Conservation (phyloP, 2,888 invertebrate genomes). For the Ennomos quercinarius region DNA sequence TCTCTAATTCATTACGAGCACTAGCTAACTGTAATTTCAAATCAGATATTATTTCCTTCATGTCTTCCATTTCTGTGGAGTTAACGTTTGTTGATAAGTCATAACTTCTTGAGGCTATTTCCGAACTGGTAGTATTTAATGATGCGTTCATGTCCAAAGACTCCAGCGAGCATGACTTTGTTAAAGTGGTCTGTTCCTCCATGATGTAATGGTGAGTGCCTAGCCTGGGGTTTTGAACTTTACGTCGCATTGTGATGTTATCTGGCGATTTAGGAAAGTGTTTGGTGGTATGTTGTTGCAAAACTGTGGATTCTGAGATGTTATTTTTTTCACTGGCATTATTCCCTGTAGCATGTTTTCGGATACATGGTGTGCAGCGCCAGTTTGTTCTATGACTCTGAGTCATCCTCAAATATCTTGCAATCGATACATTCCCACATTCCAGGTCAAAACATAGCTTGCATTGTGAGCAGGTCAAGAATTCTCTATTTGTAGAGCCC, state of each 20-base stretch:
- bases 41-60: constrained; percentile 1
- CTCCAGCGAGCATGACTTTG: constrained; percentile 1
- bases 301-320: too few species aligned
- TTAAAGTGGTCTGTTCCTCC: neutral
- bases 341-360: neutral
- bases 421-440: constrained; percentile 4
- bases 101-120: constrained; percentile 1
- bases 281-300: neutral
- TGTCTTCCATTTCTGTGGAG: neutral
- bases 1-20: constrained; percentile 1
- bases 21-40: constrained; percentile 1
- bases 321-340: too few species aligned
- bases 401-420: constrained; percentile 3
- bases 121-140: constrained; percentile 1
- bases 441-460: constrained; percentile 5
- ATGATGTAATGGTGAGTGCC: neutral
- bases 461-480: neutral
- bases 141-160: neutral
- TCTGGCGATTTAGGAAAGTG: neutral
- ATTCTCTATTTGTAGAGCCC: neutral
- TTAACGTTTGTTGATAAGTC: neutral
- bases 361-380: constrained; percentile 3
- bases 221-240: neutral
- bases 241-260: neutral
- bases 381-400: constrained; percentile 4